A percentile compares a stretch with the other conserved stretches of the same genome.
phyloP scores from a whole-genome alignment of 2,888 invertebrate species.

The Heliconius hortense region DNA sequence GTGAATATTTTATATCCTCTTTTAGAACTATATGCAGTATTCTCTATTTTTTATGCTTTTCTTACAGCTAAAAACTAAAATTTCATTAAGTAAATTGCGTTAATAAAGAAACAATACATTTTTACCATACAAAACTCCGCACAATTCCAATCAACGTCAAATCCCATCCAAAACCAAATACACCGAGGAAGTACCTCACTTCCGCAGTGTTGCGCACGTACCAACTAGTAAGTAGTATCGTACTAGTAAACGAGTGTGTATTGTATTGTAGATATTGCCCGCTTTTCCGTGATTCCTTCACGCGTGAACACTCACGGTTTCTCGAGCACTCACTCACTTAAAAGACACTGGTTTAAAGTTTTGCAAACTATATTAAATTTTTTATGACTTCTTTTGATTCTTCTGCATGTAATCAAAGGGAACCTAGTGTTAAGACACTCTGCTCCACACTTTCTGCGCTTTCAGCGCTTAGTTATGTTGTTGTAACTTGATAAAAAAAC shows the following conservation, averaged over 20 bases:
- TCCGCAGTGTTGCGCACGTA: constrained; percentile 27
- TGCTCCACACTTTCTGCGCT: no score
- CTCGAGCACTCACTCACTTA: neutral
- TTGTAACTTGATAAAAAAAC: no score
- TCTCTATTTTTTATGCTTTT: no score
- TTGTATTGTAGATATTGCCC: constrained; percentile 27
- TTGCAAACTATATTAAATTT: neutral
- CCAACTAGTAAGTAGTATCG: neutral
- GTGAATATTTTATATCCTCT: no score
- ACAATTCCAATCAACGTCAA: neutral
- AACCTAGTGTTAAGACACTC: no score
- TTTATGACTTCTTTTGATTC: neutral
- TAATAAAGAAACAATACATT: neutral
- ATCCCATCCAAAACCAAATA: constrained; percentile 10
- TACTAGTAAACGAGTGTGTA: constrained; percentile 11
- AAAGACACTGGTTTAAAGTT: neutral
- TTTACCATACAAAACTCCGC: neutral
- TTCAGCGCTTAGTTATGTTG: no score
- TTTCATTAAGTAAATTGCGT: neutral
- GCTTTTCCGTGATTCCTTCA: constrained; percentile 36
- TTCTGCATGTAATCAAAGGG: no score
- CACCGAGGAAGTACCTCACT: constrained; percentile 20
- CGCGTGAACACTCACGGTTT: constrained; percentile 35
- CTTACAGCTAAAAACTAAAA: no score
- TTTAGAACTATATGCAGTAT: no score